These are phyloP conservation scores for Diglossa brunneiventris DNA, from an alignment of 2,113 vertebrate species.

Conservation along the genomic window DNA sequence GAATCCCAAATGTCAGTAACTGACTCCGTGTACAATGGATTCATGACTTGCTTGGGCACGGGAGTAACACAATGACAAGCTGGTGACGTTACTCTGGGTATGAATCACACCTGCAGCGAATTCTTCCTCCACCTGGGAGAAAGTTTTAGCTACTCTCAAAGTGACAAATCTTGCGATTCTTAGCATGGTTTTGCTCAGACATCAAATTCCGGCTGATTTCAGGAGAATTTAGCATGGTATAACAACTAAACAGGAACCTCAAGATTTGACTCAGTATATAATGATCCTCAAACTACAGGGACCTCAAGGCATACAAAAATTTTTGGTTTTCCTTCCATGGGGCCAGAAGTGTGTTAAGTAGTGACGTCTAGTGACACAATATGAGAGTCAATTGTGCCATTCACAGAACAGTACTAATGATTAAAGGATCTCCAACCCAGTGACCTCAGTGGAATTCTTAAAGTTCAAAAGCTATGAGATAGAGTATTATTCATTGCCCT, in stretches of 20 bases:
- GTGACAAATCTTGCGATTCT: neutral
- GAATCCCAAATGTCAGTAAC: neutral
- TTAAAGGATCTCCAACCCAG: conserved; percentile 52
- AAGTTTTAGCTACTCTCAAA: neutral
- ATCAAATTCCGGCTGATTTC: neutral
- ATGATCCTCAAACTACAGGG: neutral
- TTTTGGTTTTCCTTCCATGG: conserved; percentile 28
- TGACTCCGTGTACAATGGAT: neutral
- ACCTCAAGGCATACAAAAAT: conserved; percentile 22
- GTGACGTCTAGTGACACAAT: conserved; percentile 42
- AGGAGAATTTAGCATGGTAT: neutral
- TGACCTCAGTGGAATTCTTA: conserved; percentile 60
- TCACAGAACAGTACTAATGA: conserved; percentile 53
- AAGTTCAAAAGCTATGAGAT: conserved; percentile 35
- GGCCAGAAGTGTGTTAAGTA: conserved; percentile 35
- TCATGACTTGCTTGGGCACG: neutral
- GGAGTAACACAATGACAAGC: neutral
- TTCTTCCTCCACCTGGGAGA: neutral
- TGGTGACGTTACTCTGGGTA: rapidly evolving
- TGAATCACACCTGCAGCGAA: neutral
- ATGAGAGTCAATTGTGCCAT: conserved; percentile 49
- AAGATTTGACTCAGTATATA: neutral
- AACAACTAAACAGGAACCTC: neutral
- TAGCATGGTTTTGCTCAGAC: neutral
- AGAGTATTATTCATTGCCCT: conserved; percentile 23